Conservation (phyloP, 2,797 vertebrate genomes). For the Acanthurus leucopareius region DNA sequence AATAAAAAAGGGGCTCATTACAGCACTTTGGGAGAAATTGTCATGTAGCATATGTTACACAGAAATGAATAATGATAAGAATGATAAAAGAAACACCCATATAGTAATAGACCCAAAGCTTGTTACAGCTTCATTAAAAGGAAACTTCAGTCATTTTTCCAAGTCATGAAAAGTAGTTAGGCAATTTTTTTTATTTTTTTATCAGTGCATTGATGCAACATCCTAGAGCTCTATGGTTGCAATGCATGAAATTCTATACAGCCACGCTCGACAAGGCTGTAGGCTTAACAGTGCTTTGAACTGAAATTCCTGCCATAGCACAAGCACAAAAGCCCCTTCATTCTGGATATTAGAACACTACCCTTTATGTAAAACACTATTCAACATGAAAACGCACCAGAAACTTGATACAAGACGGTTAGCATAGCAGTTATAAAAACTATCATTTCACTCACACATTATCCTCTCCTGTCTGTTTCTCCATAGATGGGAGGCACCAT, state of each 20-base stretch:
- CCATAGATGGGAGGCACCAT: slow-evolving; percentile 93
- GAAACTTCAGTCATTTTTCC: too few species aligned
- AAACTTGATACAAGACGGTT: too few species aligned
- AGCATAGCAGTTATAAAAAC: too few species aligned
- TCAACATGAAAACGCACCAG: neutral
- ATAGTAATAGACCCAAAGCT: neutral
- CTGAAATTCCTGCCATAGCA: neutral
- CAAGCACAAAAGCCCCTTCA: too few species aligned
- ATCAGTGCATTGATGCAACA: neutral
- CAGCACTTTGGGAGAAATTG: neutral
- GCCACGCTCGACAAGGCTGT: too few species aligned
- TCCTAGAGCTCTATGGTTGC: neutral
- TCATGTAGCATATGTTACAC: neutral
- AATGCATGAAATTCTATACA: neutral
- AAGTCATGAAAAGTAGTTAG: neutral
- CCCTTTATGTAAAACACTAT: too few species aligned
- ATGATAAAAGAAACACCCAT: neutral
- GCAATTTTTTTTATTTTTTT: neutral
- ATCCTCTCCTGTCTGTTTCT: neutral
- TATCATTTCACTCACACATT: too few species aligned
- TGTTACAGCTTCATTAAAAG: neutral
- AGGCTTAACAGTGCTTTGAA: neutral
- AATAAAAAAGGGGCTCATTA: slow-evolving; percentile 34
- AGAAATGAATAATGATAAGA: neutral
- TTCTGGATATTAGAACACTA: too few species aligned